These are phyloP conservation scores for Opisthocomus hoazin DNA, from an alignment of 2,113 vertebrate genomes.

Conservation along the genomic window DNA sequence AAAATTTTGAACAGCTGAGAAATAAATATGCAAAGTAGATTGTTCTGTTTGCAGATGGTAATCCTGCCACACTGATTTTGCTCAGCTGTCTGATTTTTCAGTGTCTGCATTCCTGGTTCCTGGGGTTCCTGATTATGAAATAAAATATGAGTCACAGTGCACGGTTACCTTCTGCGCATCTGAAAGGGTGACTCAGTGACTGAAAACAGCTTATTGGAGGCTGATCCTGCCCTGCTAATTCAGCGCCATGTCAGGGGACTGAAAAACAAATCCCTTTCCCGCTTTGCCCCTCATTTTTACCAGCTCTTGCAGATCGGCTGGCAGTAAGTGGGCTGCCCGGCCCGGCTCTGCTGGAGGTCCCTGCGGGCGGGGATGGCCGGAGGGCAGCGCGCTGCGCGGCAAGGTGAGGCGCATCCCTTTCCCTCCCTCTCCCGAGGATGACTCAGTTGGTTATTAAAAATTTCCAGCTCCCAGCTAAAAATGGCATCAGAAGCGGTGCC, in stretches of 20 bases:
- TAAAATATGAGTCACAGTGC: constrained; percentile 24
- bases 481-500: constrained; percentile 32
- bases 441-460: constrained; percentile 54
- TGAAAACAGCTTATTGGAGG: not conserved
- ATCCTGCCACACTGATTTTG: constrained; percentile 39
- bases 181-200: not conserved
- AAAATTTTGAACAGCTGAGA: constrained; percentile 44
- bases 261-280: not conserved
- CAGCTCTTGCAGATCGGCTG: not conserved
- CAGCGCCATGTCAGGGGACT: not conserved
- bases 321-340: not conserved
- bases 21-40: constrained; percentile 58
- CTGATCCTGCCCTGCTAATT: not conserved
- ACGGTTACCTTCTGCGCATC: constrained; percentile 15
- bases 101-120: constrained; percentile 25
- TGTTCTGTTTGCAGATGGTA: constrained; percentile 60
- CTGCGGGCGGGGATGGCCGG: not conserved
- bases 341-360: not conserved
- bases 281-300: not conserved
- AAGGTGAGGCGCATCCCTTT: constrained; percentile 34
- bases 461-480: constrained; percentile 61
- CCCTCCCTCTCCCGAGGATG: not conserved
- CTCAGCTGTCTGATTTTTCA: constrained; percentile 54
- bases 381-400: not conserved
- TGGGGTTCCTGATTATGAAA: constrained; percentile 35